Conservation (phyloP, 92 coral and sea anemone genomes). For the Porites divaricata region DNA sequence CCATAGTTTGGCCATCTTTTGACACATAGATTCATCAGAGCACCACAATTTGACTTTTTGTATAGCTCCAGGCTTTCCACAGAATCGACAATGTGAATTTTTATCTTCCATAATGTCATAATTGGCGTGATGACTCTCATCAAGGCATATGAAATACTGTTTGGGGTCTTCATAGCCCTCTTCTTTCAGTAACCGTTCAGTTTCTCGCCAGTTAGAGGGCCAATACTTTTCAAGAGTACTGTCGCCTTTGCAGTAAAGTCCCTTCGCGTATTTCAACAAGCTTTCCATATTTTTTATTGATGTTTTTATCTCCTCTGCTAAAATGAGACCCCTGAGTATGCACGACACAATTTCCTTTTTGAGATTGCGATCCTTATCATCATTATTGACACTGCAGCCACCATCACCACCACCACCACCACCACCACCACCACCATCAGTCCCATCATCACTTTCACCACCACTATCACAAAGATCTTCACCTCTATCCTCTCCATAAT, state of each 20-base stretch:
- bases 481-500: too few species aligned
- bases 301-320: conserved; percentile 56
- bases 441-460: too few species aligned
- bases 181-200: conserved; percentile 55
- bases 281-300: conserved; percentile 48
- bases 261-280: conserved; percentile 51
- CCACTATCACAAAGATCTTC: too few species aligned
- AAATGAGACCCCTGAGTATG: conserved; percentile 42
- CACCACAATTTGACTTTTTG: conserved; percentile 65
- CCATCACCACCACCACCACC: too few species aligned
- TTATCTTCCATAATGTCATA: conserved; percentile 65
- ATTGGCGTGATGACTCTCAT: conserved; percentile 47
- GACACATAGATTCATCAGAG: conserved; percentile 60
- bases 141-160: conserved; percentile 67
- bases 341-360: conserved; percentile 41
- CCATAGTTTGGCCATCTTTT: conserved; percentile 74
- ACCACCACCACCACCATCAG: too few species aligned
- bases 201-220: conserved; percentile 65
- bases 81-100: conserved; percentile 55
- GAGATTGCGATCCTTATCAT: neutral
- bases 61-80: conserved; percentile 68
- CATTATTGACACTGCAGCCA: too few species aligned
- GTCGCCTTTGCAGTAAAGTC: conserved; percentile 58
- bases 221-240: conserved; percentile 50
- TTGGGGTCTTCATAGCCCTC: conserved; percentile 66